phyloP scores from a whole-genome alignment of 2,888 invertebrate genomes.

The Melinaea menophilus region DNA sequence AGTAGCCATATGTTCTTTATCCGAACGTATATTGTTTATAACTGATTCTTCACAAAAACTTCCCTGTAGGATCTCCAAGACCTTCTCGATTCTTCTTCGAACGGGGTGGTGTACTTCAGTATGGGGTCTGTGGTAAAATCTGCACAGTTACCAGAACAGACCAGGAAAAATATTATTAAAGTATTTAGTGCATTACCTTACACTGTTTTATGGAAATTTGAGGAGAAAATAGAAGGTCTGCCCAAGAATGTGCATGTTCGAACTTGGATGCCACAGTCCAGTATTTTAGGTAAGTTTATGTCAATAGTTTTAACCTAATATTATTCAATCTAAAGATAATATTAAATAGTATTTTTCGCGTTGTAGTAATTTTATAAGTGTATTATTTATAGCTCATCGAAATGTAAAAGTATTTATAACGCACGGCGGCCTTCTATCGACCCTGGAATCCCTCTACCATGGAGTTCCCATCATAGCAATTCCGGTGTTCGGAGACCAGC shows the following conservation, averaged over 20 bases:
- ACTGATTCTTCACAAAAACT: not conserved
- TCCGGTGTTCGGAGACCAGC: conserved; percentile 60
- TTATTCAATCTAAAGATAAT: not conserved
- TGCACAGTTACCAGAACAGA: conserved; percentile 35
- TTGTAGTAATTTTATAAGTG: too few species aligned
- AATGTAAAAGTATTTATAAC: conserved; percentile 46
- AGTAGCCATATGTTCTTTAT: too few species aligned
- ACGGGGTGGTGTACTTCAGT: conserved; percentile 62
- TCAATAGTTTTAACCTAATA: not conserved
- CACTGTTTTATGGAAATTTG: conserved; percentile 73
- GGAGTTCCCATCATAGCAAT: conserved; percentile 55
- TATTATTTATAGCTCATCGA: conserved; percentile 40
- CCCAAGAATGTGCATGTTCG: conserved; percentile 62
- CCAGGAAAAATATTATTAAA: conserved; percentile 38
- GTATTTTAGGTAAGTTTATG: conserved; percentile 59
- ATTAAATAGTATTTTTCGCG: not conserved
- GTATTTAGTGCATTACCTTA: conserved; percentile 47
- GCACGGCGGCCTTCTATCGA: conserved; percentile 46
- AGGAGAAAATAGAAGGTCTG: conserved; percentile 48
- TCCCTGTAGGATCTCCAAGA: conserved; percentile 50
- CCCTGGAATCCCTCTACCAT: conserved; percentile 40
- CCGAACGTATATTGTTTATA: too few species aligned
- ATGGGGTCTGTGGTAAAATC: conserved; percentile 55
- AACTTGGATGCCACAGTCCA: conserved; percentile 72
- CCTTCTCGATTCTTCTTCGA: conserved; percentile 47